Evolutionary conservation across 2,797 vertebrate species (phyloP), one percentile per base, ranked within the genome.

Genomic region (Fundulus diaphanus): DNA sequence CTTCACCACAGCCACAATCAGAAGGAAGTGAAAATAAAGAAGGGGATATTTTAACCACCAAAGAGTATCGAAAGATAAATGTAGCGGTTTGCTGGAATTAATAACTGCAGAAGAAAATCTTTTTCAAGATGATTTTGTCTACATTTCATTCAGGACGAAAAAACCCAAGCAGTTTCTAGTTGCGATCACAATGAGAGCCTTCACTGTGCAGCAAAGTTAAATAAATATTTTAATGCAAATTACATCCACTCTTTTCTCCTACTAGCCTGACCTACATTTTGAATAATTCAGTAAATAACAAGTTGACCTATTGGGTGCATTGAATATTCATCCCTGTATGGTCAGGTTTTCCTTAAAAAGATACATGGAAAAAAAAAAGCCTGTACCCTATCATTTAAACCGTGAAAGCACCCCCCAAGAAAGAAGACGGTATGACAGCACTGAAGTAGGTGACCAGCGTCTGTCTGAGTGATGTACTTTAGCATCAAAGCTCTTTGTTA

Each of bases 401-500:
- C n/a, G n/a, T n/a, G n/a, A n/a, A n/a, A n/a, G n/a, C n/a, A n/a
- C n/a, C n/a, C n/a, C n/a, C n/a, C n/a, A n/a, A n/a, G n/a, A n/a
- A n/a, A n/a, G n/a, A n/a, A 42, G 11, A 5, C 40, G 11, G 40
- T 42, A 6, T 42, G 40, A 42, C 40, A 42, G 40, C 40, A 42
- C 18, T 20, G 18, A 51, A 8, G 22, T 51, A 6, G 48, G 18
- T 49, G 15, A 49, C 48, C 48, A 16, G 42, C 27, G 40, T 78
- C 33, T 42, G 33, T 2, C 31, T 44, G 48, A 29, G 18, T 37
- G 11, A 4, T 51, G 66, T 42, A 66, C 56, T 37, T 29, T 49
- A 15, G 7, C 7, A 51, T 68, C 44, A 74, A 70, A 29, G n/a
- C 74, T 42, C 73, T 67, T 22, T 51, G 24, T 54, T 22, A 51